Conservation (phyloP, 2,113 vertebrate genomes). For the Phalacrocorax brasilianus region DNA sequence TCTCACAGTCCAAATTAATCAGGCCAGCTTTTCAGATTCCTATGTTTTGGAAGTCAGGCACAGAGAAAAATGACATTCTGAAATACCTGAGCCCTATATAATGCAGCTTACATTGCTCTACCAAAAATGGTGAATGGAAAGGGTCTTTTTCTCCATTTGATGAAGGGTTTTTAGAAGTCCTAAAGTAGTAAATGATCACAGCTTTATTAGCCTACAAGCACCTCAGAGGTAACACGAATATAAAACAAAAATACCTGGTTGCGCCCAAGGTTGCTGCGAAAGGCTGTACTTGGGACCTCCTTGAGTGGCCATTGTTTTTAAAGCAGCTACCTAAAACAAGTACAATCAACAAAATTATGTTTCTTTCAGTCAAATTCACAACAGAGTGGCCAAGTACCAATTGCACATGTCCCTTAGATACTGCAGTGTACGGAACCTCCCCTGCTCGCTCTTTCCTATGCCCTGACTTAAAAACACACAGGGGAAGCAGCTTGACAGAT, state of each 20-base stretch:
- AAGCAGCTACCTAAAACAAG: constrained; percentile 83
- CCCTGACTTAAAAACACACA: not conserved
- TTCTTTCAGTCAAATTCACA: not conserved
- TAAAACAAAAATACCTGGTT: constrained; percentile 83
- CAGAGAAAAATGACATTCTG: not conserved
- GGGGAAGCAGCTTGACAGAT: not conserved
- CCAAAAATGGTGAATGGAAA: not conserved
- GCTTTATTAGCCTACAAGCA: not conserved
- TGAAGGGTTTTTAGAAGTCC: not conserved
- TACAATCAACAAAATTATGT: not conserved
- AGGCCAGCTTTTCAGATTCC: not conserved
- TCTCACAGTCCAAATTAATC: not conserved
- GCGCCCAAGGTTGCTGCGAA: constrained; percentile 95
- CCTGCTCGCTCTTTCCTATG: not conserved
- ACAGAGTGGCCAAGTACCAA: not conserved
- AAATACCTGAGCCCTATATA: not conserved
- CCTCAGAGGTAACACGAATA: not conserved
- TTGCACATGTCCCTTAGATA: not conserved
- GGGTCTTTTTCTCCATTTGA: not conserved
- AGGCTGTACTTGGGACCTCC: constrained; percentile 93
- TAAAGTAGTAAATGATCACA: not conserved
- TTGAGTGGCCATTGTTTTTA: constrained; percentile 92
- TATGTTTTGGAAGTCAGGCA: not conserved
- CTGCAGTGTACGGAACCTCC: not conserved
- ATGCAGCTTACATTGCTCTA: not conserved